Evolutionary conservation across 2,888 invertebrate genomes (phyloP).

Genomic region (Seira musarum): DNA sequence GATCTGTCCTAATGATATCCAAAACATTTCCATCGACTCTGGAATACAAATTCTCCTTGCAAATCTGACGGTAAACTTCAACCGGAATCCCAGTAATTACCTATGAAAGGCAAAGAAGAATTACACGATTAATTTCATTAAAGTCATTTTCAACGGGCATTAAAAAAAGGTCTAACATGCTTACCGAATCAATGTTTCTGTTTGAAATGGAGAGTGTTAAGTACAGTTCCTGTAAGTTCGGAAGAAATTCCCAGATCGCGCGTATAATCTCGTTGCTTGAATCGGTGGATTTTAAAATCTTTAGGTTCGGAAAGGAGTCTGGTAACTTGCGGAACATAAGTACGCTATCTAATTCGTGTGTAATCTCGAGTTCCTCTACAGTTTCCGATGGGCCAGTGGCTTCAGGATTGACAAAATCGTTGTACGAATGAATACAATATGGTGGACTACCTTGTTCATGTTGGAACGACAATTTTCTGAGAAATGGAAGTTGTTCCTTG

Average conservation of each 20-base stretch:
- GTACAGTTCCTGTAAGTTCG: slow-evolving; percentile 46
- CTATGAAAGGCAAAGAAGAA: slow-evolving; percentile 21
- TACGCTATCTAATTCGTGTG: slow-evolving; percentile 51
- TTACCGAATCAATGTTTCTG: slow-evolving; percentile 51
- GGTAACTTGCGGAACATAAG: slow-evolving; percentile 51
- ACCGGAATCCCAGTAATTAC: slow-evolving; percentile 50
- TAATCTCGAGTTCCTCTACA: slow-evolving; percentile 47
- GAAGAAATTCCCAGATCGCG: slow-evolving; percentile 52
- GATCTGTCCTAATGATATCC: slow-evolving; percentile 52
- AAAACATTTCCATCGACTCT: slow-evolving; percentile 52
- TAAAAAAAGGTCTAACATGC: neutral
- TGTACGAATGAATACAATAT: slow-evolving; percentile 53
- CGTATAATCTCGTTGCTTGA: slow-evolving; percentile 55
- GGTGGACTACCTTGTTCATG: slow-evolving; percentile 55
- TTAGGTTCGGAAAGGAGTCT: slow-evolving; percentile 52
- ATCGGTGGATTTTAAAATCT: slow-evolving; percentile 42
- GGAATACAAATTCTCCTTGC: slow-evolving; percentile 52
- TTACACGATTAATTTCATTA: slow-evolving; percentile 2
- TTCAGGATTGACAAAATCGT: slow-evolving; percentile 54
- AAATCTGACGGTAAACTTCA: slow-evolving; percentile 51
- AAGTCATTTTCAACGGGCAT: too few species aligned
- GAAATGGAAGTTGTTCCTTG: slow-evolving; percentile 46
- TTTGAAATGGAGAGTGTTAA: slow-evolving; percentile 50
- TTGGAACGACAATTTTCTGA: slow-evolving; percentile 50
- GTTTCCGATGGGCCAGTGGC: slow-evolving; percentile 44